Evolutionary conservation across 2,113 vertebrate species (phyloP).

Genomic region (Pygoscelis adeliae): DNA sequence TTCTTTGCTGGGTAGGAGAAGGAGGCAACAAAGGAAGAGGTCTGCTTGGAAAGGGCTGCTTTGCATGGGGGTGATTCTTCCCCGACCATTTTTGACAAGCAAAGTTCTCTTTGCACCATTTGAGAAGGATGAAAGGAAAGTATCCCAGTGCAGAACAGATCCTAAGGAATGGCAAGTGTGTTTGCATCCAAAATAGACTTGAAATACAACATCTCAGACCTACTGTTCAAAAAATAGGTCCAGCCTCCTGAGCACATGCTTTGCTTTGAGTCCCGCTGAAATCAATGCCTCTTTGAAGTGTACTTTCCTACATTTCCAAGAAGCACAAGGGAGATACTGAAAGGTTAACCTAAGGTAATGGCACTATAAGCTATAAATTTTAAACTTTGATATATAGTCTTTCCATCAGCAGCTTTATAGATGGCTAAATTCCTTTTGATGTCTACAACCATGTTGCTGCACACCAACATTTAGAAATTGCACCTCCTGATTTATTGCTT

Average conservation of each 20-base stretch:
- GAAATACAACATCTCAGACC: background rate
- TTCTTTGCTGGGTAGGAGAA: background rate
- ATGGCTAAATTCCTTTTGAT: background rate
- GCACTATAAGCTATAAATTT: background rate
- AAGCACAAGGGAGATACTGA: background rate
- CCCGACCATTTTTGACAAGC: background rate
- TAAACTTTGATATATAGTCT: background rate
- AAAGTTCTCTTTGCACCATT: background rate
- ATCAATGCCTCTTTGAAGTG: background rate
- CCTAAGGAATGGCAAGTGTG: background rate
- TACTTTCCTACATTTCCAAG: background rate
- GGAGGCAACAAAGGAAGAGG: background rate
- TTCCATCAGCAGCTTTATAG: background rate
- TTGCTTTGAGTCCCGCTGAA: background rate
- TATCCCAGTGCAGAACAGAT: background rate
- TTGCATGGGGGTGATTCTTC: background rate
- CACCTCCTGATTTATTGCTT: background rate
- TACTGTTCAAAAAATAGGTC: background rate
- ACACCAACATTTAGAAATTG: background rate
- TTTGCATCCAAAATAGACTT: background rate
- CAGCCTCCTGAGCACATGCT: background rate
- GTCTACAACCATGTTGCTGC: background rate
- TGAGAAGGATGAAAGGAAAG: background rate
- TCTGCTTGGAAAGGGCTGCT: background rate
- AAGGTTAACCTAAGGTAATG: background rate